Conservation (phyloP, 2,113 vertebrate genomes). For the Castor canadensis region DNA sequence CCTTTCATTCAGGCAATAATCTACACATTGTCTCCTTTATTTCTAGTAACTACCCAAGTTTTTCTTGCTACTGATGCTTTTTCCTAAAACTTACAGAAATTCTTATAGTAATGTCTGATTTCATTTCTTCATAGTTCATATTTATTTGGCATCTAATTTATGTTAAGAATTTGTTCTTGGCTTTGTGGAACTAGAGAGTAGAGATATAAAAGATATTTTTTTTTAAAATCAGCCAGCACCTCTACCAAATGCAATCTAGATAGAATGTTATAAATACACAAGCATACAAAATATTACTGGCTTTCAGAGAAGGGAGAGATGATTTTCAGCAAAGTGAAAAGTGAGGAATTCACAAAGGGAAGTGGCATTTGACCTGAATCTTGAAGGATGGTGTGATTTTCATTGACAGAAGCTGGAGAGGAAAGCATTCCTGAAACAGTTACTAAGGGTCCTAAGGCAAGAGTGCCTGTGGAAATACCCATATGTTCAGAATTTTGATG, state of each 20-base stretch:
- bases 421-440: neutral
- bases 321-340: neutral
- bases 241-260: neutral
- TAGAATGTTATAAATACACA: neutral
- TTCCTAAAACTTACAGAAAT: neutral
- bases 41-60: neutral
- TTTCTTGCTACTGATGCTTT: neutral
- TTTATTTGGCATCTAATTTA: neutral
- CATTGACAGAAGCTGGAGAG: neutral
- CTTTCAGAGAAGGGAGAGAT: neutral
- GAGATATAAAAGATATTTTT: neutral
- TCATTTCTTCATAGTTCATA: neutral
- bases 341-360: neutral
- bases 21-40: neutral
- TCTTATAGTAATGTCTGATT: neutral
- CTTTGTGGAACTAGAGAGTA: neutral
- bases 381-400: neutral
- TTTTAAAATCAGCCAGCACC: neutral
- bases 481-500: neutral
- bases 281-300: neutral
- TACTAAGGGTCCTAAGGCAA: neutral
- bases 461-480: neutral
- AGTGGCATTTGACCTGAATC: neutral
- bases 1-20: neutral
- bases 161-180: neutral